A percentile compares a stretch with the other conserved stretches of the same genome.
Conservation (phyloP, 1,140 invertebrate genomes). For the Drosophila prosaltans region DNA sequence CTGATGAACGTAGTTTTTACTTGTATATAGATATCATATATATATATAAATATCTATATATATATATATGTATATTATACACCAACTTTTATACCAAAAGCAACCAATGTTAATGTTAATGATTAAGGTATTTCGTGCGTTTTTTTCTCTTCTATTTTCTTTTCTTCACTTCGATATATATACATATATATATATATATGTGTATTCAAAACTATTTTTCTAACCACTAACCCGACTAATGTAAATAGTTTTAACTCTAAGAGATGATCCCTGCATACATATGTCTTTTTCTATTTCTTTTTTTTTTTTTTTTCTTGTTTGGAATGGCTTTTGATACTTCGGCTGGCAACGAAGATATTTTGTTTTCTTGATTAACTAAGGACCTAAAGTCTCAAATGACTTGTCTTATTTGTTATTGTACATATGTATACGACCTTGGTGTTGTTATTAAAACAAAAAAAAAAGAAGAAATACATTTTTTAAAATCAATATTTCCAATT, state of each 20-base stretch:
- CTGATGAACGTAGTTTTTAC: slow-evolving; percentile 31
- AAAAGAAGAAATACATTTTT: neutral
- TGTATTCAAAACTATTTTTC: neutral
- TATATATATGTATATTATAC: neutral
- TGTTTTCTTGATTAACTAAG: slow-evolving; percentile 12
- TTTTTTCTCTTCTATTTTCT: neutral
- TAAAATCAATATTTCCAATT: neutral
- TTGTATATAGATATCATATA: neutral
- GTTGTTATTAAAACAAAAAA: slow-evolving; percentile 20
- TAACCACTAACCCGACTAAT: neutral
- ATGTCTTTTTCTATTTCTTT: neutral
- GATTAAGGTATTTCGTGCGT: neutral
- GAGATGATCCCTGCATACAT: neutral
- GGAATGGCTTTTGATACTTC: slow-evolving; percentile 9
- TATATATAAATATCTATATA: neutral
- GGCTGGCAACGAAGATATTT: slow-evolving; percentile 27
- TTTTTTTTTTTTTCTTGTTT: too few relatives aligned
- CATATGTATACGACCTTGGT: slow-evolving; percentile 23
- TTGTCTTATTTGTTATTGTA: slow-evolving; percentile 33
- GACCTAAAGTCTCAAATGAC: neutral
- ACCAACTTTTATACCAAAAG: slow-evolving; percentile 46
- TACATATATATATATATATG: neutral
- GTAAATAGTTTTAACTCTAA: slow-evolving; percentile 13
- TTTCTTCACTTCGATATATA: neutral
- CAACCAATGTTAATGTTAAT: slow-evolving; percentile 28